These are phyloP conservation scores for Margarornis squamiger DNA, from an alignment of 2,797 vertebrate genomes.

Conservation along the genomic window DNA sequence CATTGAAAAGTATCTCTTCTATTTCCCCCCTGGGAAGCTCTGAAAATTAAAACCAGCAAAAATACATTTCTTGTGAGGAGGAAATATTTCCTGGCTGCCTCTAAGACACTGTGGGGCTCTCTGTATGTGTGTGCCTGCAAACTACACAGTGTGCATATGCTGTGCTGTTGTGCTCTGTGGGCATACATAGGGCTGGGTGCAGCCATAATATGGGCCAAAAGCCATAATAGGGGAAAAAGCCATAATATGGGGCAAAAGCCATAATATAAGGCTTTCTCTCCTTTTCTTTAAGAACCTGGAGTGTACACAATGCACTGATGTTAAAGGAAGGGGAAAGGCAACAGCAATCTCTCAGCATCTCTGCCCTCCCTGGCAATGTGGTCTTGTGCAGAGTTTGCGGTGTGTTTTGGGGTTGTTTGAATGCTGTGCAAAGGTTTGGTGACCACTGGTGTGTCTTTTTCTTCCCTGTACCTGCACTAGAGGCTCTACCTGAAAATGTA, in stretches of 20 bases:
- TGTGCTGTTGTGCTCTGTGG: background rate
- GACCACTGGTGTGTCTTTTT: background rate
- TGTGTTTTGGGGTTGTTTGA: background rate
- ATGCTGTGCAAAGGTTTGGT: background rate
- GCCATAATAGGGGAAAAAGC: background rate
- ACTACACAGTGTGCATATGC: background rate
- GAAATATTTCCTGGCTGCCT: conserved; percentile 23
- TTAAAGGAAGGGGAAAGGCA: background rate
- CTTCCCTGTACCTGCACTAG: rapidly evolving
- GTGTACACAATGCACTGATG: background rate
- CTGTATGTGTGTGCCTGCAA: background rate
- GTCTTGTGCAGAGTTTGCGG: background rate
- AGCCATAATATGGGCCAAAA: background rate
- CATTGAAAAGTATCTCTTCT: conserved; percentile 1
- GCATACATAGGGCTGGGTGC: background rate
- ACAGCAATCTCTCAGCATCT: background rate
- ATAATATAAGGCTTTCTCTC: background rate
- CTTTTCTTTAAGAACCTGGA: background rate
- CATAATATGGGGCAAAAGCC: background rate
- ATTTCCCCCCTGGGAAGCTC: background rate
- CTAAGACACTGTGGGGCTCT: background rate
- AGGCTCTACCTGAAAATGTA: background rate
- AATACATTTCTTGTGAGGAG: conserved; percentile 12
- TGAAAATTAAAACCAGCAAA: conserved; percentile 54
- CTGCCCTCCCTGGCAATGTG: background rate